Conservation (phyloP, 1,140 invertebrate genomes). For the Hyposmocoma kahamanoa region DNA sequence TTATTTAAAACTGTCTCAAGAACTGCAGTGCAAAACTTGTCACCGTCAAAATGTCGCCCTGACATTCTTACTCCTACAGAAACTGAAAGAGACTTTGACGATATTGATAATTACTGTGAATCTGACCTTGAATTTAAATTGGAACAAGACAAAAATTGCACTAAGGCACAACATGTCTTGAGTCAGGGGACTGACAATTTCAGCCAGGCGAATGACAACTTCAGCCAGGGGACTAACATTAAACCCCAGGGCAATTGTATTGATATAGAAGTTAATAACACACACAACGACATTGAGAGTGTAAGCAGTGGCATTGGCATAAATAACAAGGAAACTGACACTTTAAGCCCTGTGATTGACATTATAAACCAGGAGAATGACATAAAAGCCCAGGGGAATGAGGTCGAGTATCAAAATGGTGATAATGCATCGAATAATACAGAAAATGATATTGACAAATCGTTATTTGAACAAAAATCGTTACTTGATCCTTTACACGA, state of each 20-base stretch:
- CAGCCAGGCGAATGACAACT: not conserved
- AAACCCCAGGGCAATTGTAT: not conserved
- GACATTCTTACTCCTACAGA: constrained; percentile 28
- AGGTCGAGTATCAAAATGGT: not conserved
- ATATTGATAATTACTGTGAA: constrained; percentile 1
- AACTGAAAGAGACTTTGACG: constrained; percentile 4
- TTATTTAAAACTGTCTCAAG: constrained; percentile 61
- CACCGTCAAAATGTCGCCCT: constrained; percentile 34
- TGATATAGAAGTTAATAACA: not conserved
- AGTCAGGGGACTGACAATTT: not conserved
- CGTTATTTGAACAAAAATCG: not conserved
- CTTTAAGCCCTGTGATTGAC: not conserved
- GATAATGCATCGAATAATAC: not conserved
- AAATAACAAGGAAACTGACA: not conserved
- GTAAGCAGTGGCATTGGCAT: not conserved
- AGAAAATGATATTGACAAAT: constrained; percentile 3
- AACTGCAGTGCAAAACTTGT: constrained; percentile 48
- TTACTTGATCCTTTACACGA: constrained; percentile 38
- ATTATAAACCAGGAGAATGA: not conserved
- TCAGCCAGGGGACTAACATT: not conserved
- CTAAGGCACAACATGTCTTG: not conserved
- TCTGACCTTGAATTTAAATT: not conserved
- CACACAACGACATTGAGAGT: not conserved
- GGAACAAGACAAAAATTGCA: not conserved
- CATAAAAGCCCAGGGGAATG: not conserved